phyloP scores from a whole-genome alignment of 53 echinoderm and acorn worm species.

The Hippasteria phrygiana region DNA sequence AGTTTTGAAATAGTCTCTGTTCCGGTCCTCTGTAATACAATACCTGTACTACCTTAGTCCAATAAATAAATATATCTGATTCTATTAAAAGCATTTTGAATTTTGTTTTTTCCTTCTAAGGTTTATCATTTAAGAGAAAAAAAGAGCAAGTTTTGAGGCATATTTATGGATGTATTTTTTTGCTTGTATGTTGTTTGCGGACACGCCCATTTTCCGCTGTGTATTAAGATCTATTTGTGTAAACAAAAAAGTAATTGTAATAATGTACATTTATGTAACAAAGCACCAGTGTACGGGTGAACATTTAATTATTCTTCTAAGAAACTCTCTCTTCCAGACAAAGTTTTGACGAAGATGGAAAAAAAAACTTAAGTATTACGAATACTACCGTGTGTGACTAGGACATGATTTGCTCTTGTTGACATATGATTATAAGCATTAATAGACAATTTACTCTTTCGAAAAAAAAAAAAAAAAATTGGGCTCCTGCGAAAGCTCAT shows the following conservation, averaged over 20 bases:
- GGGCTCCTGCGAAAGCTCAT: background rate
- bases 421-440: constrained; percentile 53
- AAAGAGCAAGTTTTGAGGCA: constrained; percentile 7
- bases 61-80: constrained; percentile 25
- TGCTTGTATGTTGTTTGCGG: constrained; percentile 39
- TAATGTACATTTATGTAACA: constrained; percentile 63
- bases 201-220: constrained; percentile 46
- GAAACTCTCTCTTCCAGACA: constrained; percentile 49
- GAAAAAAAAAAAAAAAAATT: constrained; percentile 43
- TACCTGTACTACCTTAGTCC: constrained; percentile 11
- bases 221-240: constrained; percentile 51
- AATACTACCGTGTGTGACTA: constrained; percentile 65
- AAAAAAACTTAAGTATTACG: constrained; percentile 56
- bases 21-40: background rate
- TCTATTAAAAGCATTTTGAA: constrained; percentile 25
- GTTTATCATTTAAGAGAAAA: constrained; percentile 2
- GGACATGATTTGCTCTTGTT: constrained; percentile 35
- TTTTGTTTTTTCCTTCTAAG: background rate
- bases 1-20: constrained; percentile 6
- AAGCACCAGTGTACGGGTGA: constrained; percentile 68
- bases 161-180: constrained; percentile 59
- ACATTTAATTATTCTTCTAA: constrained; percentile 27
- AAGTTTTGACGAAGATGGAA: constrained; percentile 20
- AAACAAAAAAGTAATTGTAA: constrained; percentile 39
- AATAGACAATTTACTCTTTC: constrained; percentile 63